Base-by-base conservation (phyloP, 2,797 vertebrate genomes). In the Geotrypetes seraphini region DNA sequence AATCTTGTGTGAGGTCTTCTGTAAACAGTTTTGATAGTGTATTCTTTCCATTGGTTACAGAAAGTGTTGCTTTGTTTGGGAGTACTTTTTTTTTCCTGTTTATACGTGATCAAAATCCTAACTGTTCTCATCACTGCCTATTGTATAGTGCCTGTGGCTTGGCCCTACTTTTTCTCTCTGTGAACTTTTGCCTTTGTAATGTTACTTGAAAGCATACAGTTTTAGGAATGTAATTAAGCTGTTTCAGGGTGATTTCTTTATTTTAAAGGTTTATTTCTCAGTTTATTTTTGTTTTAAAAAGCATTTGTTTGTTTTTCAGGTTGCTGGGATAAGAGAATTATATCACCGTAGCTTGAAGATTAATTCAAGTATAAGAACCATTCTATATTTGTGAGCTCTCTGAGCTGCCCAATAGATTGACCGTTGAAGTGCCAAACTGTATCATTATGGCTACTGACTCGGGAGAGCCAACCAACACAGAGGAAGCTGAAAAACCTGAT, bases 401-500 rank as follows among this genome's bases (percentile, higher is more conserved):
- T 47, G 43, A 47, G 47, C 35, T 44, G 35, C 66, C 40, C 14
- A 32, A n/a, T n/a, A n/a, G n/a, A n/a, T n/a, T n/a, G n/a, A n/a
- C n/a, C n/a, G 42, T 31, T 27, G 25, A 36, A 47, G 49, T 40
- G 39, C 38, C 50, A 63, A 62, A 16, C 19, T 61, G 42, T 43
- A 30, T 48, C 53, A 51, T 66, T 47, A 93, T 95, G 91, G 91
- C 90, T 57, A 95, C 90, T 11, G 91, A 95, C 70, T 86, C 89
- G 10, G 90, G 89, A 63, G 91, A 92, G 55, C 83, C 88, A 47
- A 77, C 88, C 21, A 83, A 81, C 68, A 88, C 90, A 2, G 90
- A 90, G 57, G 87, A 91, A 39, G 82, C 87, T 3, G 89, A 91
- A 63, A 91, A 91, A 83, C 79, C 89, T 77, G 84, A 90, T 87